phyloP scores from a whole-genome alignment of 1,140 invertebrate genomes.

The Gryon sp. region DNA sequence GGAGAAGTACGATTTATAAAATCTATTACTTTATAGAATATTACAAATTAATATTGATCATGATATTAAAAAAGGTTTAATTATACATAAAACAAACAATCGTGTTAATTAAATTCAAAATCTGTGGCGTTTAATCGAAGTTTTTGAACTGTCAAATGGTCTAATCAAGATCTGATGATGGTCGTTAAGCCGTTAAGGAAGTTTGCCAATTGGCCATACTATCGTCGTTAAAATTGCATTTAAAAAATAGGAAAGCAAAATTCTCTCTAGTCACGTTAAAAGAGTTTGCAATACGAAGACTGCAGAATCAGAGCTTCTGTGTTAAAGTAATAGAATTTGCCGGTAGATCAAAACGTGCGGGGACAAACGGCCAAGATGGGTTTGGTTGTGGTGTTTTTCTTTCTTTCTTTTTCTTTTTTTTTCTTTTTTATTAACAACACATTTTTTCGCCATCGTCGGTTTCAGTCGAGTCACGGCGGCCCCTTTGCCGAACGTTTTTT shows the following conservation, averaged over 20 bases:
- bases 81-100: too few species aligned
- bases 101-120: too few species aligned
- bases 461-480: constrained; percentile 59
- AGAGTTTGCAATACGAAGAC: constrained; percentile 24
- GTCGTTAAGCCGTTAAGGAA: constrained; percentile 33
- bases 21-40: too few species aligned
- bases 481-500: constrained; percentile 63
- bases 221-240: not conserved
- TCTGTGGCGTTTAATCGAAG: constrained; percentile 19
- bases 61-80: too few species aligned
- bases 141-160: constrained; percentile 11
- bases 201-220: constrained; percentile 15
- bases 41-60: too few species aligned
- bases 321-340: constrained; percentile 67
- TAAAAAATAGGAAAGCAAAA: constrained; percentile 35
- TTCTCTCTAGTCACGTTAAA: constrained; percentile 43
- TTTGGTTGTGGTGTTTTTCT: too few species aligned
- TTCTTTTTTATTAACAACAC: not conserved
- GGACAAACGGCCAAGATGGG: constrained; percentile 29
- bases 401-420: constrained; percentile 18
- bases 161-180: constrained; percentile 30
- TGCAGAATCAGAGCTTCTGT: constrained; percentile 52
- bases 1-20: too few species aligned
- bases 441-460: constrained; percentile 14
- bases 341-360: constrained; percentile 52